Evolutionary conservation across 2,888 invertebrate species (phyloP).

Genomic region (Opisthograptis luteolata): DNA sequence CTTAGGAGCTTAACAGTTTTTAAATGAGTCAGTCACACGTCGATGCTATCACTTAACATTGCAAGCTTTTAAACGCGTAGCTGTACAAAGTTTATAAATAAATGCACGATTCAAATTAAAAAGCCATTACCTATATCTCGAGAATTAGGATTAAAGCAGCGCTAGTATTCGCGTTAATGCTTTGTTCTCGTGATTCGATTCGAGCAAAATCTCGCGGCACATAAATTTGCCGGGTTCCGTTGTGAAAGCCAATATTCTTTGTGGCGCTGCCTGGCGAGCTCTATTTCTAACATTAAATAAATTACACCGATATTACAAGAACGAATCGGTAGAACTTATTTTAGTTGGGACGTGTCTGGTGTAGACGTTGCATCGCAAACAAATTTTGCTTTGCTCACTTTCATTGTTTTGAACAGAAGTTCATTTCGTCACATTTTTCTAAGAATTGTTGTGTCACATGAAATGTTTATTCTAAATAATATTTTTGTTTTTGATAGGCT

Average conservation of each 20-base stretch:
- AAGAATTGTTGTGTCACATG: not conserved
- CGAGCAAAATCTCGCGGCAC: constrained; percentile 74
- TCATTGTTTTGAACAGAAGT: constrained; percentile 15
- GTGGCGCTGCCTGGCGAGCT: constrained; percentile 69
- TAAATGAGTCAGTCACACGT: not conserved
- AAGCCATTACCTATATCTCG: constrained; percentile 15
- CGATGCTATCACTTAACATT: not conserved
- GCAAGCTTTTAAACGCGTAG: constrained; percentile 4
- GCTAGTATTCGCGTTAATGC: constrained; percentile 51
- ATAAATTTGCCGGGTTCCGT: constrained; percentile 81
- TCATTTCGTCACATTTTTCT: not conserved
- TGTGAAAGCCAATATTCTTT: constrained; percentile 84
- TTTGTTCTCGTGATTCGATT: constrained; percentile 66
- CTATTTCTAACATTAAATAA: constrained; percentile 83
- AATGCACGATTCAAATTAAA: constrained; percentile 27
- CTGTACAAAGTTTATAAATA: constrained; percentile 6
- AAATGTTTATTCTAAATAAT: too few relatives aligned
- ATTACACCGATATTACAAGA: constrained; percentile 82
- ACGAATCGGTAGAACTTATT: constrained; percentile 76
- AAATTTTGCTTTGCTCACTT: constrained; percentile 58
- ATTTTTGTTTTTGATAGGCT: too few relatives aligned
- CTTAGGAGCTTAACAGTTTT: not conserved
- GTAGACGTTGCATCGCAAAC: constrained; percentile 65
- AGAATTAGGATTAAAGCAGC: constrained; percentile 17
- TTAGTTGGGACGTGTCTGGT: constrained; percentile 66